These are phyloP conservation scores for Pipistrellus nathusii DNA, from an alignment of 2,797 vertebrate genomes.

Conservation along the genomic window DNA sequence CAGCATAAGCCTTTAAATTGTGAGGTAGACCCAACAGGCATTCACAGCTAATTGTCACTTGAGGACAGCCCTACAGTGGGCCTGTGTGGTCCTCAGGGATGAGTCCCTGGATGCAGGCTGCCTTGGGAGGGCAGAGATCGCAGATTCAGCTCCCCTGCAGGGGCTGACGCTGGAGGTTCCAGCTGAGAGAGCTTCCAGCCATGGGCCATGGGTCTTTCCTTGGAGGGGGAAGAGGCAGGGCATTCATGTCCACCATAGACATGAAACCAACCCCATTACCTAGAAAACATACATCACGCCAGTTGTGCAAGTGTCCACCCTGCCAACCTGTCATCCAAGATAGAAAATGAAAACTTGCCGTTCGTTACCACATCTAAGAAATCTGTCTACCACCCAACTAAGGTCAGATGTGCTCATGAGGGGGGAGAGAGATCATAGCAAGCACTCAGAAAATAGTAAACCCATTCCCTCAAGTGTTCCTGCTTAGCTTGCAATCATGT, in stretches of 20 bases:
- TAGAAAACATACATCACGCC: neutral
- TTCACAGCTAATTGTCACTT: neutral
- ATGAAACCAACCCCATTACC: neutral
- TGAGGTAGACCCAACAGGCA: neutral
- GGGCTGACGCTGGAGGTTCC: neutral
- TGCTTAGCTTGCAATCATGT: rapidly evolving
- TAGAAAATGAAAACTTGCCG: neutral
- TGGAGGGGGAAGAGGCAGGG: neutral
- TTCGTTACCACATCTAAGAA: neutral
- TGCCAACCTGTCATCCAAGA: neutral
- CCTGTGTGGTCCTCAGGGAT: neutral
- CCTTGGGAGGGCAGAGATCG: rapidly evolving
- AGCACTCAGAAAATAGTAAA: neutral
- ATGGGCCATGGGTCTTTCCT: neutral
- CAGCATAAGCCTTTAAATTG: neutral
- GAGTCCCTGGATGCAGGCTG: neutral
- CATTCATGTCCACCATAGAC: neutral
- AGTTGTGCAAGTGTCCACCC: neutral
- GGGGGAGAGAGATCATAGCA: neutral
- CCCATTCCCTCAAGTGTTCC: neutral
- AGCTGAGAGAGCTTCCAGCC: neutral
- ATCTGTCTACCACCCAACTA: neutral
- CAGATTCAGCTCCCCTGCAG: neutral
- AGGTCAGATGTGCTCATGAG: neutral
- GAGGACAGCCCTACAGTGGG: neutral